Percentiles rank a stretch among this genome's conserved stretches.
Evolutionary conservation across 2,888 invertebrate species (phyloP).

Genomic region (Palloptera scutellata): DNA sequence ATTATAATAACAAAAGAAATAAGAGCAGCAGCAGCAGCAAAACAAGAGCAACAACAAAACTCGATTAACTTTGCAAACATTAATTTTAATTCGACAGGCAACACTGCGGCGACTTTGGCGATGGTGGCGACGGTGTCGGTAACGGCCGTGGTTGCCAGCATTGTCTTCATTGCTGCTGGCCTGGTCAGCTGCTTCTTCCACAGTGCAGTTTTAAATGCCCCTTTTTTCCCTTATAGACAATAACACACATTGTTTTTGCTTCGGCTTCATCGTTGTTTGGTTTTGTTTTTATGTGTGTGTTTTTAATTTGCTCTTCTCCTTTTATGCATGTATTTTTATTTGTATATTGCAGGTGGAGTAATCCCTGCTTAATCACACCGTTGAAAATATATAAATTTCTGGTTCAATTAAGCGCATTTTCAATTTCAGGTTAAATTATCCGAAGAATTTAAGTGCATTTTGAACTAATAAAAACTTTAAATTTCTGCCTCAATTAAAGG

Average conservation of each 20-base stretch:
- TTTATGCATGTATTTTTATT: conserved; percentile 20
- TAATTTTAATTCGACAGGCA: conserved; percentile 59
- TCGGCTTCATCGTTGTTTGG: background rate
- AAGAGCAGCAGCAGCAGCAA: conserved; percentile 20
- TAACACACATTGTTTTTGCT: too few species aligned
- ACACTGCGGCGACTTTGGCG: conserved; percentile 9
- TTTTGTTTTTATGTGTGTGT: background rate
- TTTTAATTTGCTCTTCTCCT: conserved; percentile 24
- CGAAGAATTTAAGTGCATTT: too few species aligned
- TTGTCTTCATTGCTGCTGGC: background rate
- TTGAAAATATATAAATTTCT: too few species aligned
- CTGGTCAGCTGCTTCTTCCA: conserved; percentile 2
- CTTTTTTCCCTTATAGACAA: background rate
- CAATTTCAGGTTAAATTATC: too few species aligned
- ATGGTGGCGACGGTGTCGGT: background rate
- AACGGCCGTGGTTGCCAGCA: background rate
- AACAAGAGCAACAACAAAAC: conserved; percentile 51
- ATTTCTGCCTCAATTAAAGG: too few species aligned
- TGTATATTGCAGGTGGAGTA: too few species aligned
- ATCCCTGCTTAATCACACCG: too few species aligned
- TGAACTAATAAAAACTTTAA: too few species aligned
- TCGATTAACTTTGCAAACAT: conserved; percentile 58
- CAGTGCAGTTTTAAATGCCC: background rate
- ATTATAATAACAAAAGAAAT: conserved; percentile 3
- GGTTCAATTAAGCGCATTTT: too few species aligned